These are phyloP conservation scores for Unio pictorum DNA, from an alignment of 2,888 invertebrate genomes.

Conservation along the genomic window DNA sequence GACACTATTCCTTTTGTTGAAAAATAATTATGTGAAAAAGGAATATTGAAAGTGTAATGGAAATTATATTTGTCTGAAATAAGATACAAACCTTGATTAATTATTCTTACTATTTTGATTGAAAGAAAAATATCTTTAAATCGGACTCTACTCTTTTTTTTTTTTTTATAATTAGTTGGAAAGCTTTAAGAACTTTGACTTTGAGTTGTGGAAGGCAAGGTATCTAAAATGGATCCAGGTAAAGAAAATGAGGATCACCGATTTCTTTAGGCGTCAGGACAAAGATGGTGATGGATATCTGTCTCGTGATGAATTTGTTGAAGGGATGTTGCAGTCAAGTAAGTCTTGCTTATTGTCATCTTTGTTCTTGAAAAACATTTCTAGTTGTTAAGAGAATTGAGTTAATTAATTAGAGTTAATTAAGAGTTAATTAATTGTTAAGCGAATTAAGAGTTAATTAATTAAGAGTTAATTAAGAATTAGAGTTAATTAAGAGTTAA, in stretches of 20 bases:
- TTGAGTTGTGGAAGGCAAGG: slow-evolving; percentile 68
- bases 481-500: too few relatives aligned
- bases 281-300: slow-evolving; percentile 68
- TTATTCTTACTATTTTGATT: too few relatives aligned
- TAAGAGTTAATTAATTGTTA: too few relatives aligned
- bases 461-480: too few relatives aligned
- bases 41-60: background rate
- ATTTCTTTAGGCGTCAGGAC: slow-evolving; percentile 70
- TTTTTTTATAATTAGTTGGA: slow-evolving; percentile 61
- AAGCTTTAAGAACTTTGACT: slow-evolving; percentile 71
- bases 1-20: too few relatives aligned
- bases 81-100: too few relatives aligned
- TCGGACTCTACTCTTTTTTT: slow-evolving; percentile 7
- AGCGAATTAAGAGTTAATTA: too few relatives aligned
- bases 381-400: too few relatives aligned
- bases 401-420: too few relatives aligned
- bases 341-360: slow-evolving; percentile 16
- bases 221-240: slow-evolving; percentile 70
- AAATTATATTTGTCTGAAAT: background rate
- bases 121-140: too few relatives aligned
- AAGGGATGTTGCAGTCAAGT: slow-evolving; percentile 69
- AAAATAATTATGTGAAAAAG: too few relatives aligned
- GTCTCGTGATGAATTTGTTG: slow-evolving; percentile 68
- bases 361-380: too few relatives aligned
- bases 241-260: slow-evolving; percentile 70